These are phyloP conservation scores for Dasysyrphus albostriatus DNA, from an alignment of 2,888 invertebrate genomes.

Conservation along the genomic window DNA sequence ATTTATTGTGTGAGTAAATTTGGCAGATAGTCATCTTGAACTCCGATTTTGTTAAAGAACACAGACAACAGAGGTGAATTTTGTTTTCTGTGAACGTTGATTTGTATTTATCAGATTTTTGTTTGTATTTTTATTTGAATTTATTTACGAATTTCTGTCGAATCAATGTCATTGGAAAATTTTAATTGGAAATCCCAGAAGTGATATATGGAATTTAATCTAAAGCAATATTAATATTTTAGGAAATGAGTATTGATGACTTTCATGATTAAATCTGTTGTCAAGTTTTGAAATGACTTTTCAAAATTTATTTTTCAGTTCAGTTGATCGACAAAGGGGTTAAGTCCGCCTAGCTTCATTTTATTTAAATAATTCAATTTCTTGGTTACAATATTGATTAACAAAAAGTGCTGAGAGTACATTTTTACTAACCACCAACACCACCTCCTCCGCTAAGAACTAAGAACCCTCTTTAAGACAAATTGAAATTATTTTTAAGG, in stretches of 20 bases:
- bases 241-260: neutral
- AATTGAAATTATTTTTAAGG: neutral
- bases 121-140: no score
- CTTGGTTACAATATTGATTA: no score
- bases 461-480: no score
- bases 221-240: neutral
- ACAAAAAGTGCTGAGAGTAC: no score
- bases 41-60: slow-evolving; percentile 5
- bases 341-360: no score
- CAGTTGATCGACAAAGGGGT: no score
- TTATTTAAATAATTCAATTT: no score
- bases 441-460: no score
- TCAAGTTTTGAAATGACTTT: neutral
- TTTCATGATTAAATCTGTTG: neutral
- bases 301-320: neutral
- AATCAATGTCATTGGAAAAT: neutral
- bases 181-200: slow-evolving; percentile 2
- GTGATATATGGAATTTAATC: slow-evolving; percentile 1
- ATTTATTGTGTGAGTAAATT: slow-evolving; percentile 72
- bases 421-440: no score
- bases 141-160: neutral
- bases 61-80: slow-evolving; percentile 19
- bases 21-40: slow-evolving; percentile 63
- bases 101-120: slow-evolving; percentile 14
- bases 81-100: slow-evolving; percentile 21